phyloP scores from a whole-genome alignment of 2,888 invertebrate genomes.

The Cosmopolites sordidus region DNA sequence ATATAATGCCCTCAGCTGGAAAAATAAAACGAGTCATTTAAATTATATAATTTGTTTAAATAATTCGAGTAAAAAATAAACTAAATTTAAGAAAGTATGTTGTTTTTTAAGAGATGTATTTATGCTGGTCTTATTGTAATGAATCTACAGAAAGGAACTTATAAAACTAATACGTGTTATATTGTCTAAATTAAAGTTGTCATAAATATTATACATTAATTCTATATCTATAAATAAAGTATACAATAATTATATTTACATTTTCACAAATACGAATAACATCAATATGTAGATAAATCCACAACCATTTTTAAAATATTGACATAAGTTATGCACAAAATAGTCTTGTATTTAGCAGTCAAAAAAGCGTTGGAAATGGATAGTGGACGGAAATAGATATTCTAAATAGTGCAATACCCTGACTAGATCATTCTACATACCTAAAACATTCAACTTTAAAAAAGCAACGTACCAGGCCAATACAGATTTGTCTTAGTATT shows the following conservation, averaged over 20 bases:
- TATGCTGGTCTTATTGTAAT: too few relatives aligned
- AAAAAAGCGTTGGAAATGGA: conserved; percentile 3
- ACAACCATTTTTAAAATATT: conserved; percentile 13
- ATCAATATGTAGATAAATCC: conserved; percentile 12
- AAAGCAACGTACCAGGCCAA: neutral
- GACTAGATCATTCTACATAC: neutral
- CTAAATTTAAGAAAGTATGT: too few relatives aligned
- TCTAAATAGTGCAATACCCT: conserved; percentile 4
- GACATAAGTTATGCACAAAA: conserved; percentile 2
- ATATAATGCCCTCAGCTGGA: too few relatives aligned
- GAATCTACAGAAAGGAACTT: too few relatives aligned
- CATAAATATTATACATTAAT: conserved; percentile 12
- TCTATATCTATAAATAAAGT: conserved; percentile 10
- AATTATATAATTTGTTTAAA: too few relatives aligned
- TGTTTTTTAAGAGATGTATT: too few relatives aligned
- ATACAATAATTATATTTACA: conserved; percentile 24
- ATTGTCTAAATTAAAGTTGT: conserved; percentile 10
- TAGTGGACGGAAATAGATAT: conserved; percentile 15
- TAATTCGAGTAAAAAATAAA: too few relatives aligned
- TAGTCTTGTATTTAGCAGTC: conserved; percentile 4
- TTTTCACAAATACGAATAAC: conserved; percentile 25
- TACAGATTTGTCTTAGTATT: neutral
- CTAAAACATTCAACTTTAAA: neutral
- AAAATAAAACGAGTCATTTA: too few relatives aligned
- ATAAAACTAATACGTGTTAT: too few relatives aligned